Conservation (phyloP, 2,113 vertebrate species). For the Neodon shergylaensis region DNA sequence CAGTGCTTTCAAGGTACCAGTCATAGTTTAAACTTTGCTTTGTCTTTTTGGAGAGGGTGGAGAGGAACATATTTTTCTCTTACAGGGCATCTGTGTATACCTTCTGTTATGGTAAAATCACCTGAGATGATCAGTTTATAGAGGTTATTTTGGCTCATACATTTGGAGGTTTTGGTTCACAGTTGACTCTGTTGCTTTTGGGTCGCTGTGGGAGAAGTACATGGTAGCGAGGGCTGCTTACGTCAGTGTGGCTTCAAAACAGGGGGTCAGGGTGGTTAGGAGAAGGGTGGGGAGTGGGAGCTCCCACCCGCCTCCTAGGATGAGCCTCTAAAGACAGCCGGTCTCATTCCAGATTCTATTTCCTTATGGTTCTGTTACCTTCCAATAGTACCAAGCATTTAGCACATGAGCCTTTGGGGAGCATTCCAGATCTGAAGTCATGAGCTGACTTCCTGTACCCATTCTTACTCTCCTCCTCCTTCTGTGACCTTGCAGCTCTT, state of each 20-base stretch:
- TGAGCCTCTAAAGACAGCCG: neutral
- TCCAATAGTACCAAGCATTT: neutral
- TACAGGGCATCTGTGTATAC: neutral
- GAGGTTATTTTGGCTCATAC: neutral
- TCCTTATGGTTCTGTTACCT: too few species aligned
- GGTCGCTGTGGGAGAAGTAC: neutral
- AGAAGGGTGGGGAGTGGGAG: neutral
- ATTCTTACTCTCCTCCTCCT: neutral
- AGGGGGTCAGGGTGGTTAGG: neutral
- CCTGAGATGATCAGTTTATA: neutral
- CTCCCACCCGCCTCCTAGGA: neutral
- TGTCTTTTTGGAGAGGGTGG: neutral
- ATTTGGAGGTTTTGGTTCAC: neutral
- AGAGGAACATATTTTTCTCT: rapidly evolving
- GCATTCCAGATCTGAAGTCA: neutral
- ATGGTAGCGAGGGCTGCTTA: neutral
- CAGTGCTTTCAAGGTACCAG: neutral
- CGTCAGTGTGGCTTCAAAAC: neutral
- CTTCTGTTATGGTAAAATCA: neutral
- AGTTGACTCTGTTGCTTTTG: neutral
- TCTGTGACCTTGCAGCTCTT: neutral
- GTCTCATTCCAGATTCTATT: too few species aligned
- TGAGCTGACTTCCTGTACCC: too few species aligned
- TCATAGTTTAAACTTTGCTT: neutral
- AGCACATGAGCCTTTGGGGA: neutral